A percentile compares a stretch with the other conserved stretches of the same genome.
Conservation (phyloP, 2,797 vertebrate species). For the Typhlichthys eigenmanni region DNA sequence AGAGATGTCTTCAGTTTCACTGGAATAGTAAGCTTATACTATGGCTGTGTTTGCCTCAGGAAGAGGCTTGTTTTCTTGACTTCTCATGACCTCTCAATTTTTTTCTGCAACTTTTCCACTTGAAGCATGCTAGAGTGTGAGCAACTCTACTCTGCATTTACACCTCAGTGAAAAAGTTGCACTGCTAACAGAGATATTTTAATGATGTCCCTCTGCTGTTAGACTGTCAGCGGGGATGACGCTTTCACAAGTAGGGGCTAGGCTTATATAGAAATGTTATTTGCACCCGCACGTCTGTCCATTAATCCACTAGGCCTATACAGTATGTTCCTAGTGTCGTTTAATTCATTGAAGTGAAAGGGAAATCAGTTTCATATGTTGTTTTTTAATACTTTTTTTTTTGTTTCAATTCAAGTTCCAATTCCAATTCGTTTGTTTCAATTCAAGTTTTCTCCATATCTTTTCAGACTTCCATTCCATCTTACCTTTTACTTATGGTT, state of each 20-base stretch:
- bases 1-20: conserved; percentile 71
- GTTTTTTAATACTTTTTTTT: not conserved
- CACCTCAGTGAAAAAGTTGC: conserved; percentile 62
- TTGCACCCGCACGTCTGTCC: not conserved
- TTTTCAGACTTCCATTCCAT: not conserved
- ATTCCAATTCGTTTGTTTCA: too few relatives aligned
- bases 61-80: conserved; percentile 82
- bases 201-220: conserved; percentile 34
- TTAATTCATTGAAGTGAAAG: not conserved
- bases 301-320: not conserved
- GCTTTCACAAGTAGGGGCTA: too few relatives aligned
- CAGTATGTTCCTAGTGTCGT: not conserved
- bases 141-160: conserved; percentile 77
- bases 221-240: conserved; percentile 10
- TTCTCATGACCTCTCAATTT: conserved; percentile 73
- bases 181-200: conserved; percentile 55
- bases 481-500: not conserved
- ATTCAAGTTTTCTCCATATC: not conserved
- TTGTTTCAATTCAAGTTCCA: not conserved
- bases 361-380: not conserved
- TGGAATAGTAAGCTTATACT: conserved; percentile 71
- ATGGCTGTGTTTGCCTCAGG: conserved; percentile 78
- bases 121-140: conserved; percentile 70
- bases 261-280: not conserved
- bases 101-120: conserved; percentile 69